A percentile compares a stretch with the other conserved stretches of the same genome.
These are phyloP conservation scores for Drosophila sproati DNA, from an alignment of 1,140 invertebrate genomes.

Conservation along the genomic window DNA sequence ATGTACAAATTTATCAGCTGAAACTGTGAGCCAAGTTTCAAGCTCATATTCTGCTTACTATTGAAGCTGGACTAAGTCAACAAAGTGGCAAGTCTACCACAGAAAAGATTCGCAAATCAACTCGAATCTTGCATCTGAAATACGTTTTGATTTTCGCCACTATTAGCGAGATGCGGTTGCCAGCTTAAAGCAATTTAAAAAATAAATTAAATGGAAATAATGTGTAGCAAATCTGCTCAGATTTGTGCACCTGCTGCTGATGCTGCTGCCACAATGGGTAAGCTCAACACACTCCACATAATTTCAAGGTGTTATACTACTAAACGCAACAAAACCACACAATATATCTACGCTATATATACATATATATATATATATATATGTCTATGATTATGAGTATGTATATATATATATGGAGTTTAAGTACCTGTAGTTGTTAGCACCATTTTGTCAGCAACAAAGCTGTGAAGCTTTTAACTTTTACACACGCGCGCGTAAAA, in stretches of 20 bases:
- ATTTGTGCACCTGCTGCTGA: constrained; percentile 11
- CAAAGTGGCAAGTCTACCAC: no score
- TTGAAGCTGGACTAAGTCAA: no score
- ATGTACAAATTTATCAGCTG: no score
- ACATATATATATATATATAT: constrained; percentile 2
- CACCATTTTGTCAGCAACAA: constrained; percentile 61
- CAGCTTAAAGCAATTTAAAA: not conserved
- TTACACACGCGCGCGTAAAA: constrained; percentile 51
- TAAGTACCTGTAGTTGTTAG: constrained; percentile 75
- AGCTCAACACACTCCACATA: no score
- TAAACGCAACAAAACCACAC: no score
- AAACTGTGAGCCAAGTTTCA: no score
- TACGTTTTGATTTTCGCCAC: not conserved
- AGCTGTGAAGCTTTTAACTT: constrained; percentile 47
- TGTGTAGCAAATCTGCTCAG: not conserved
- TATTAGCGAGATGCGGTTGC: no score
- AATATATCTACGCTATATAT: not conserved
- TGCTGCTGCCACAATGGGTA: not conserved
- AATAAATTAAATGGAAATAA: constrained; percentile 8
- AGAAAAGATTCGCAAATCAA: no score
- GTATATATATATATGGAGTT: not conserved
- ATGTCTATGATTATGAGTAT: constrained; percentile 3
- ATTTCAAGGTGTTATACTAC: no score
- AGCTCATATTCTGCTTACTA: no score
- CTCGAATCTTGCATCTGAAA: not conserved